A percentile compares a stretch with the other conserved stretches of the same genome.
Evolutionary conservation across 30 jellyfish, hydroid and myxozoan genomes (phyloP).

Genomic region (Cassiopea andromeda): DNA sequence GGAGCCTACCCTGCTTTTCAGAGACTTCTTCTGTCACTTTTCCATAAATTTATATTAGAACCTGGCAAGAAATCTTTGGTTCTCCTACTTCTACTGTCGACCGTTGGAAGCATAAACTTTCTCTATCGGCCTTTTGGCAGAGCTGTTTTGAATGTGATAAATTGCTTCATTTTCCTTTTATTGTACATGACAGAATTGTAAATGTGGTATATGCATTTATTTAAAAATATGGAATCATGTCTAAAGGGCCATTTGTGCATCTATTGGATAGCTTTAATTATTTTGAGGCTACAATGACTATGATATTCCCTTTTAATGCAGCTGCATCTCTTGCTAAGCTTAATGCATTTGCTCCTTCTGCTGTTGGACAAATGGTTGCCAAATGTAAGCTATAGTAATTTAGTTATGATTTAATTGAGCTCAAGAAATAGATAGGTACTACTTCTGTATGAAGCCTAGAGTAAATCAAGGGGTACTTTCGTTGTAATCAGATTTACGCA

Average conservation of each 20-base stretch:
- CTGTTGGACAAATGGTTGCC: no score
- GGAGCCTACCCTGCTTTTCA: conserved; percentile 8
- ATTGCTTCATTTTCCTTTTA: neutral
- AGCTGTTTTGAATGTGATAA: neutral
- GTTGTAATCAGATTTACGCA: no score
- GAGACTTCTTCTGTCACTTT: neutral
- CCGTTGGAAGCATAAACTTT: neutral
- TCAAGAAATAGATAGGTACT: no score
- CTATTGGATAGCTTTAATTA: neutral
- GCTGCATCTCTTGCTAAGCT: neutral
- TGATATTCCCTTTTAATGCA: neutral
- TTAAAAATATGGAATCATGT: neutral
- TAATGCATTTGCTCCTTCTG: no score
- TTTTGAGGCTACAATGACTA: neutral
- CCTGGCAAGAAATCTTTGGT: conserved; percentile 1
- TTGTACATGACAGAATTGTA: neutral
- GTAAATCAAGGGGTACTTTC: no score
- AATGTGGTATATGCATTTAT: neutral
- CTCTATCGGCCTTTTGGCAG: neutral
- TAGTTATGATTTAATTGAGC: no score
- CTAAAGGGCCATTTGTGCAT: neutral
- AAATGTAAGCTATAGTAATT: no score
- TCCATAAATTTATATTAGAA: neutral
- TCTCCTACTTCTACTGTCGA: neutral
- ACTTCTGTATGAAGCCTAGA: no score